Base-by-base conservation (phyloP, 2,888 invertebrate genomes). In the Tipula lateralis region DNA sequence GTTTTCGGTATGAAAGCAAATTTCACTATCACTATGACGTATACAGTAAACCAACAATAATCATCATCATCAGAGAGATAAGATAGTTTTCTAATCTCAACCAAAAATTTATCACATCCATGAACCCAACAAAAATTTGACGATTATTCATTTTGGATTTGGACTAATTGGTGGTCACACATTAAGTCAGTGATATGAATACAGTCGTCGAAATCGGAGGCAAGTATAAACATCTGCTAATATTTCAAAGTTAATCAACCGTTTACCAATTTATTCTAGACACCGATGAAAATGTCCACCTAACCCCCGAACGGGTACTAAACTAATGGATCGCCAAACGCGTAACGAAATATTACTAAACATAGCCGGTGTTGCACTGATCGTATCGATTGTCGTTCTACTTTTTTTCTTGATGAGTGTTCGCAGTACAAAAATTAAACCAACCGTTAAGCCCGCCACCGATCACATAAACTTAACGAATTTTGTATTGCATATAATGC, bases 401-500 rank as follows among this genome's bases (percentile, higher is more conserved):
- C 66, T 66, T 9, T 66, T 66, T 24, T 66, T 66, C 24, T n/a
- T 66, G 66, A 24, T 66, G 7, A 19, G 24, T 2, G 66, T 66
- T 0, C 66, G 66, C 3, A 66, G 66, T 12, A 66, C 66, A 2
- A 66, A 66, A 66, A 66, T 66, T 24, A 66, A 24, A 12, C 9
- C 66, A 1, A 7, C 44, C 0, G 16, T 5, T 39, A 32, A 32
- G 9, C 9, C 6, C 9, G 3, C 19, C 24, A 66, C 24, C 24
- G 24, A 66, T 24, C 19, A 24, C 1, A 1, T 24, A 66, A 66
- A 66, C 24, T 9, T 66, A 66, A 9, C 66, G 66, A 24, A 66
- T 66, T 66, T 66, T 24, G 24, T 66, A 24, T 24, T 66, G 13
- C 85, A 87, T 83, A 90, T 94, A 66, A 91, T 94, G 0, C 88